phyloP scores from a whole-genome alignment of 2,888 invertebrate genomes.

The Eugnorisma glareosa region DNA sequence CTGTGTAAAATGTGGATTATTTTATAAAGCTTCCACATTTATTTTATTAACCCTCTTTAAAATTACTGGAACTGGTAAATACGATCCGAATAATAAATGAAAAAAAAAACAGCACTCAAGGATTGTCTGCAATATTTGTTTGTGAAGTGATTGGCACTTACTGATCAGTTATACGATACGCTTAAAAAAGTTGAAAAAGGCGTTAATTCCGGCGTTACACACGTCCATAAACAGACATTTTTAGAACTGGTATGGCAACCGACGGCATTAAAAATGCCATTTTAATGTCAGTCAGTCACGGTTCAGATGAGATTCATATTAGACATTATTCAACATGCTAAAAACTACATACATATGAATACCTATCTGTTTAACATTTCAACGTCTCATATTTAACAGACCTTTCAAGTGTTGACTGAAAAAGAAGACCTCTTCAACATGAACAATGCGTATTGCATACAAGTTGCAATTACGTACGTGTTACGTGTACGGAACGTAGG shows the following conservation, averaged over 20 bases:
- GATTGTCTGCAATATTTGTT: neutral
- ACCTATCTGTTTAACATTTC: constrained; percentile 12
- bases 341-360: neutral
- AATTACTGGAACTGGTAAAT: neutral
- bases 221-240: constrained; percentile 13
- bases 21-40: neutral
- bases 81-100: neutral
- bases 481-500: constrained; percentile 2
- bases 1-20: too few species aligned
- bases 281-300: constrained; percentile 37
- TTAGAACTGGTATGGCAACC: constrained; percentile 28
- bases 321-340: constrained; percentile 23
- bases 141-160: neutral
- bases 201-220: neutral
- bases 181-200: neutral
- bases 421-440: constrained; percentile 25
- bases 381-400: constrained; percentile 7
- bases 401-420: constrained; percentile 15
- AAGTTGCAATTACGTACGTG: neutral
- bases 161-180: neutral
- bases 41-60: neutral
- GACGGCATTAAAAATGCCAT: constrained; percentile 22
- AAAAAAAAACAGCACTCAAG: neutral
- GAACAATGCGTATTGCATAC: constrained; percentile 42
- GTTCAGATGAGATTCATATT: constrained; percentile 40